These are phyloP conservation scores for Cheilosia impressa DNA, from an alignment of 2,888 invertebrate genomes.

Conservation along the genomic window DNA sequence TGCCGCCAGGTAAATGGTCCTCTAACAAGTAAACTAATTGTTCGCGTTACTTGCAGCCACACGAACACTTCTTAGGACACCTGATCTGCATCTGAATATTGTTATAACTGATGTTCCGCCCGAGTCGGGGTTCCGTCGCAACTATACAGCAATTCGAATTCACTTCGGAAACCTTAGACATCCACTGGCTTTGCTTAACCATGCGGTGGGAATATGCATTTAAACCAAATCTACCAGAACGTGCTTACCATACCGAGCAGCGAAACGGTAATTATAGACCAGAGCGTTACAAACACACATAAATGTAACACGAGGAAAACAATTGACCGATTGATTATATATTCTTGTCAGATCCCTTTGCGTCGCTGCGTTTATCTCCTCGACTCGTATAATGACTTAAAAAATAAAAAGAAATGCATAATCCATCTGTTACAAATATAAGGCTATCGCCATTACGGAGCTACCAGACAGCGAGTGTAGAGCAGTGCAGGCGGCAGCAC, in stretches of 20 bases:
- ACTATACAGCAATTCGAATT: conserved; percentile 1
- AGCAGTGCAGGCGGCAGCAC: conserved; percentile 50
- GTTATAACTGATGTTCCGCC: background rate
- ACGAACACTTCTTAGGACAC: too few species aligned
- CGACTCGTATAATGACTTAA: conserved; percentile 42
- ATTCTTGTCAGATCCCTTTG: conserved; percentile 56
- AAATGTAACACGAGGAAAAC: conserved; percentile 56
- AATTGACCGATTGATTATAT: conserved; percentile 73
- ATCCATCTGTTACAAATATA: conserved; percentile 63
- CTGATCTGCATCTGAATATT: background rate
- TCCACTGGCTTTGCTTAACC: conserved; percentile 7
- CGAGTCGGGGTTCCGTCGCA: background rate
- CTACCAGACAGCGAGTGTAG: conserved; percentile 20
- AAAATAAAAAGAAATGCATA: conserved; percentile 29
- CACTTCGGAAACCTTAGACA: conserved; percentile 30
- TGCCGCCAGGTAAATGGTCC: too few species aligned
- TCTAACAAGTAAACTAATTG: too few species aligned
- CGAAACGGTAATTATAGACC: conserved; percentile 64
- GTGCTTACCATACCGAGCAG: conserved; percentile 58
- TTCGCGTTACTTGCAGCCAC: too few species aligned
- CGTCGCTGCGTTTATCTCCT: conserved; percentile 53
- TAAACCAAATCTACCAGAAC: conserved; percentile 65
- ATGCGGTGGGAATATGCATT: conserved; percentile 20
- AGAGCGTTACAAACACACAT: conserved; percentile 39
- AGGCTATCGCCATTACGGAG: conserved; percentile 63